phyloP scores from a whole-genome alignment of 2,888 invertebrate genomes.

The Neria commutata region DNA sequence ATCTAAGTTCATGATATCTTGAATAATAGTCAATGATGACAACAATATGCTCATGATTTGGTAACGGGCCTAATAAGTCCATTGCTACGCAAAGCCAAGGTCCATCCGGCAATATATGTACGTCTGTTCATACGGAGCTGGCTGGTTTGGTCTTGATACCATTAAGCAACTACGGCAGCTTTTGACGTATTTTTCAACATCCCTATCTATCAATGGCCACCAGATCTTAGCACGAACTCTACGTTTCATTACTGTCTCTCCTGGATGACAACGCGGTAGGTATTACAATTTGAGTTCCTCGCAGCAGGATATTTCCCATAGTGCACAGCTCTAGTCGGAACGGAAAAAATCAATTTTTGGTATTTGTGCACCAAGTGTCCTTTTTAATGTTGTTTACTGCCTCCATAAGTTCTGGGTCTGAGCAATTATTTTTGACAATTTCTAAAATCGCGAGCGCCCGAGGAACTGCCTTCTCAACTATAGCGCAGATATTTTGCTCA shows the following conservation, averaged over 20 bases:
- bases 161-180: slow-evolving; percentile 24
- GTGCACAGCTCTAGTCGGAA: slow-evolving; percentile 23
- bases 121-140: slow-evolving; percentile 16
- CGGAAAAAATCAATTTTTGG: slow-evolving; percentile 16
- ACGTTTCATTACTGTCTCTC: slow-evolving; percentile 10
- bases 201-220: slow-evolving; percentile 28
- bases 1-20: slow-evolving; percentile 24
- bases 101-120: slow-evolving; percentile 14
- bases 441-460: slow-evolving; percentile 18
- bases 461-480: slow-evolving; percentile 19
- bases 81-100: slow-evolving; percentile 23
- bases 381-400: slow-evolving; percentile 12
- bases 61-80: slow-evolving; percentile 23
- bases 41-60: slow-evolving; percentile 24
- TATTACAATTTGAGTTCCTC: slow-evolving; percentile 23
- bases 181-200: slow-evolving; percentile 23
- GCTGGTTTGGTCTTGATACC: slow-evolving; percentile 23
- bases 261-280: slow-evolving; percentile 14
- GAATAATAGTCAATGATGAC: slow-evolving; percentile 26
- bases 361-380: slow-evolving; percentile 13
- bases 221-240: slow-evolving; percentile 25
- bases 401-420: slow-evolving; percentile 19
- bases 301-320: slow-evolving; percentile 20
- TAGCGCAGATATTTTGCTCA: slow-evolving; percentile 17
- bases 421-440: slow-evolving; percentile 15